Percentiles rank a stretch among this genome's conserved stretches.
Evolutionary conservation across 2,113 vertebrate species (phyloP).

Genomic region (Struthidea cinerea): DNA sequence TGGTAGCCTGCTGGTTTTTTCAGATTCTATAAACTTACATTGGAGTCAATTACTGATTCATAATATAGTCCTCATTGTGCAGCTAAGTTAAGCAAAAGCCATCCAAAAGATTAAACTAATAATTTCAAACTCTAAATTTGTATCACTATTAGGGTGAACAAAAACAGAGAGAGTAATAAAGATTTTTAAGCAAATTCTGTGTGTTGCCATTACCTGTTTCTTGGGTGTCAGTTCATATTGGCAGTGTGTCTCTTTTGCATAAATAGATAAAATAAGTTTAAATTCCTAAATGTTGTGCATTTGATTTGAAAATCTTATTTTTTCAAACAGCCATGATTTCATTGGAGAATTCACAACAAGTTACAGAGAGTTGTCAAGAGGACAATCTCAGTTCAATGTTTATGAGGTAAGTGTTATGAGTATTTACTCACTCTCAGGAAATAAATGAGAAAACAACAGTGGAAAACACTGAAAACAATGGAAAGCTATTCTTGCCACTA

Average conservation of each 20-base stretch:
- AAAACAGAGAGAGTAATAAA: neutral
- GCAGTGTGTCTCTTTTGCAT: neutral
- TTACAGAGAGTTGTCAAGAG: conserved; percentile 92
- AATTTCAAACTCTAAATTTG: neutral
- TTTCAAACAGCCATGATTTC: conserved; percentile 87
- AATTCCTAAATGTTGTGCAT: neutral
- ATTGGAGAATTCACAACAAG: conserved; percentile 98
- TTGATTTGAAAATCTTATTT: neutral
- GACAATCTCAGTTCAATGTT: conserved; percentile 95
- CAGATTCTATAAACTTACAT: neutral
- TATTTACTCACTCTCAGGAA: neutral
- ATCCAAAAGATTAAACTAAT: neutral
- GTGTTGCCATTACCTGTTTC: neutral
- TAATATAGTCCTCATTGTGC: neutral
- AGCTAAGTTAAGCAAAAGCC: neutral
- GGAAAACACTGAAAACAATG: neutral
- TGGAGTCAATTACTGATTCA: neutral
- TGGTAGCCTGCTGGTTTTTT: neutral
- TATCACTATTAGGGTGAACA: neutral
- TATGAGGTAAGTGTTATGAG: conserved; percentile 84
- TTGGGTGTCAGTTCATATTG: neutral
- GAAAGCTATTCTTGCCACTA: neutral
- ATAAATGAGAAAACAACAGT: neutral
- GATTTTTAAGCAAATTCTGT: neutral
- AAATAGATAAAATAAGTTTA: neutral